Percentiles rank a stretch among this genome's conserved stretches.
Evolutionary conservation across 2,113 vertebrate genomes (phyloP).

Genomic region (Gnathonemus echidnorhynchus): DNA sequence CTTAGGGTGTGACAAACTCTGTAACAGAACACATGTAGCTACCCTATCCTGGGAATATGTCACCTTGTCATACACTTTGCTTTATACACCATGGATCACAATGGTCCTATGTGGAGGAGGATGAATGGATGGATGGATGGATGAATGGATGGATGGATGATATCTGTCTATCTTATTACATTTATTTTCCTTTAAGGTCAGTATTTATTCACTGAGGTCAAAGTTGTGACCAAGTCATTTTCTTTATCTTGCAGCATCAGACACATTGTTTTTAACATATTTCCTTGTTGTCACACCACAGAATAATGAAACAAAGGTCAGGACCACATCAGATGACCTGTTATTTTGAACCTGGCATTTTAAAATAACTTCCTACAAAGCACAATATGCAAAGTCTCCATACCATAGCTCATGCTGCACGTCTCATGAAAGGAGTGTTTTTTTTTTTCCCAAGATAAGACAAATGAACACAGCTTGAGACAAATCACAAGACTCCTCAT

Average conservation of each 20-base stretch:
- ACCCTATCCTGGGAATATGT: not conserved
- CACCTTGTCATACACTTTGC: not conserved
- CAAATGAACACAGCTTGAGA: slow-evolving; percentile 15
- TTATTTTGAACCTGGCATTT: not conserved
- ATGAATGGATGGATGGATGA: not conserved
- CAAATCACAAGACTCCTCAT: slow-evolving; percentile 12
- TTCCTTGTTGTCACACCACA: not conserved
- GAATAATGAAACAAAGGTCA: not conserved
- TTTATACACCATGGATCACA: not conserved
- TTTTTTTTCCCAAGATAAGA: not conserved
- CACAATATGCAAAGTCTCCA: not conserved
- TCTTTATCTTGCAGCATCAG: not conserved
- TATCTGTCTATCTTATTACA: not conserved
- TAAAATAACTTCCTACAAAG: not conserved
- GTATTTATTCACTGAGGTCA: not conserved
- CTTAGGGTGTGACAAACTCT: not conserved
- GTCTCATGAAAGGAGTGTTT: not conserved
- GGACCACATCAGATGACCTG: not conserved
- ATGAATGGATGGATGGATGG: not conserved
- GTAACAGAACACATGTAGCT: not conserved
- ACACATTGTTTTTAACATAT: not conserved
- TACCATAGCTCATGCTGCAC: not conserved
- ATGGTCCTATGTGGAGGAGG: not conserved
- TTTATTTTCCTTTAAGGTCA: not conserved
- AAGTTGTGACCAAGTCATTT: slow-evolving; percentile 1